These are phyloP conservation scores for Mus spicilegus DNA, from an alignment of 2,113 vertebrate genomes.

Conservation along the genomic window DNA sequence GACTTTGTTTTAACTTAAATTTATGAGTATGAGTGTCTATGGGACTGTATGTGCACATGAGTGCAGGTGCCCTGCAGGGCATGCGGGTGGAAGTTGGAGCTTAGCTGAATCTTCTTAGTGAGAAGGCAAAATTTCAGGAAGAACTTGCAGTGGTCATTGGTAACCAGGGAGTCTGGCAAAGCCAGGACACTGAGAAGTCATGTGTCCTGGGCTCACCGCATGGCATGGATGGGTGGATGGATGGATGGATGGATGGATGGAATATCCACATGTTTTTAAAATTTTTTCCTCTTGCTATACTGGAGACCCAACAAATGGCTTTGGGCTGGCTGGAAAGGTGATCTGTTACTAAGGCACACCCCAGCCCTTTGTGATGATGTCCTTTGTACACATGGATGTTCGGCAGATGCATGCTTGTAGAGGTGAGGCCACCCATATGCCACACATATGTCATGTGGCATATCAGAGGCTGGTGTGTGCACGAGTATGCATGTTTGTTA, in stretches of 20 bases:
- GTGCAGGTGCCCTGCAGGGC: neutral
- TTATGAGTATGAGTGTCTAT: neutral
- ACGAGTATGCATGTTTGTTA: neutral
- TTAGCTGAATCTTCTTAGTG: neutral
- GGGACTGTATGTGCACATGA: neutral
- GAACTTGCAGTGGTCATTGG: neutral
- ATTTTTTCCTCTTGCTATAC: too few relatives aligned
- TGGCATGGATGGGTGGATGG: neutral
- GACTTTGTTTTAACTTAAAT: neutral
- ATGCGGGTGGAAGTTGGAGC: neutral
- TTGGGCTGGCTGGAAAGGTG: neutral
- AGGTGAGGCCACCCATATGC: neutral
- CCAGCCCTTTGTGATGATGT: neutral
- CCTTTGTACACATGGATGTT: neutral
- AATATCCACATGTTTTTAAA: too few relatives aligned
- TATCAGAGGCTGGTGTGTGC: neutral
- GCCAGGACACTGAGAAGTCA: neutral
- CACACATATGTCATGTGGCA: neutral
- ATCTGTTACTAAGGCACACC: neutral
- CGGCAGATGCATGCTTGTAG: neutral
- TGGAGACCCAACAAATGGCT: neutral
- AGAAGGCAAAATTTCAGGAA: conserved; percentile 5
- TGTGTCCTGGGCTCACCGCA: neutral
- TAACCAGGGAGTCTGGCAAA: neutral
- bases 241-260: neutral